Base-by-base conservation (phyloP, 2,888 invertebrate genomes). In the Encarsia formosa region DNA sequence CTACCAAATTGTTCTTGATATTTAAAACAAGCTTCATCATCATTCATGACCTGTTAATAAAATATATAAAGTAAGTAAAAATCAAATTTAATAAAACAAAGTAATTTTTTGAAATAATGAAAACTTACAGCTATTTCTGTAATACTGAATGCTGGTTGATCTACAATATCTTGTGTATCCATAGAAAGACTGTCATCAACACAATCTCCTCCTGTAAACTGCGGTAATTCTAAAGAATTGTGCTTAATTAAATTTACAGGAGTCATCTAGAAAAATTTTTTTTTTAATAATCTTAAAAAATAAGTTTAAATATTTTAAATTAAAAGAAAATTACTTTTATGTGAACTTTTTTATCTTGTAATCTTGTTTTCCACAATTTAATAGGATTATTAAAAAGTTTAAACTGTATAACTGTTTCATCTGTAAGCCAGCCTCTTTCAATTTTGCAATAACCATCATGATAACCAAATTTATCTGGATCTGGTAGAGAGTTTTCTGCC, bases 1-100 rank as follows among this genome's bases (percentile, higher is more conserved):
- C 84, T 81, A 16, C 95, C 95, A 77, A 91, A 92, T 69, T 91
- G 90, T 32, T 83, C 81, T 74, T 95, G 95, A 15, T 78, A 75
- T 60, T 79, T 78, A 61, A 88, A 82, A 38, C 76, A 74, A 66
- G 82, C 82, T 49, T 86, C 77, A 61, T 86, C 82, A 65, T 84
- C 82, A 63, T 84, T 82, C 65, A 93, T 75, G 38, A 74, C 76
- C 79, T 79, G 54, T 41, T 40, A 34, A 51, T 42, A 49, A 51
- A 31, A 35, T 23, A 26, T 18, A 42, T 19, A 8, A 37, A 4
- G 23, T 20, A 22, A 18, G n/a, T 16, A 3, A 19, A 3, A 49
- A 19, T 32, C 29, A 23, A 18, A 39, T 39, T 16, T 8, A 31
- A 32, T 19, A 19, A 34, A 44, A 39, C 29, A 45, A 19, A 34